Conservation (phyloP, 2,888 invertebrate genomes). For the Euzophera pinguis region DNA sequence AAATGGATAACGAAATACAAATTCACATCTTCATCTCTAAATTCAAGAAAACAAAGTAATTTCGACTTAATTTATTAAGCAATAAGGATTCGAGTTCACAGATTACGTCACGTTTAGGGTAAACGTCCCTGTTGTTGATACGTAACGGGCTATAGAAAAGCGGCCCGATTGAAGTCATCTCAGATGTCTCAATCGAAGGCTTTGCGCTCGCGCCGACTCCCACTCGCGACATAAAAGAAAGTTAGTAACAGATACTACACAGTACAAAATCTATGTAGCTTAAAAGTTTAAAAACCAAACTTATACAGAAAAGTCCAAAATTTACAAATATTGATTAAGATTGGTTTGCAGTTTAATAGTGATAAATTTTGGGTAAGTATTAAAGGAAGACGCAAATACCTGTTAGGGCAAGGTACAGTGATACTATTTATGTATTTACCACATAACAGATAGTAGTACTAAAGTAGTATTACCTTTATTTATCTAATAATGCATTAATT, state of each 20-base stretch:
- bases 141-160: constrained; percentile 62
- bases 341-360: too few species aligned
- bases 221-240: neutral
- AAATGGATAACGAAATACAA: constrained; percentile 59
- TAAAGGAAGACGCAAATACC: too few species aligned
- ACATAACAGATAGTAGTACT: too few species aligned
- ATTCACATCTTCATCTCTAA: constrained; percentile 20
- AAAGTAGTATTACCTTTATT: too few species aligned
- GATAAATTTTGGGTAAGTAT: too few species aligned
- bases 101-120: constrained; percentile 28
- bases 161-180: constrained; percentile 71
- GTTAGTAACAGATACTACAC: neutral
- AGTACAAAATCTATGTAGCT: neutral
- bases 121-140: constrained; percentile 42
- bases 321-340: too few species aligned
- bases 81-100: constrained; percentile 9
- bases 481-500: too few species aligned
- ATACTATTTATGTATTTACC: too few species aligned
- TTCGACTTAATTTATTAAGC: constrained; percentile 25
- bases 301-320: too few species aligned
- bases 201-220: constrained; percentile 59
- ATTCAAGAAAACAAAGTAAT: constrained; percentile 21
- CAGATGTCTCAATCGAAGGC: constrained; percentile 74
- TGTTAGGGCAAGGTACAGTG: too few species aligned
- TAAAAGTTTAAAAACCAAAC: neutral